Evolutionary conservation across 2,797 vertebrate species (phyloP).

Genomic region (Xerus rutilus): DNA sequence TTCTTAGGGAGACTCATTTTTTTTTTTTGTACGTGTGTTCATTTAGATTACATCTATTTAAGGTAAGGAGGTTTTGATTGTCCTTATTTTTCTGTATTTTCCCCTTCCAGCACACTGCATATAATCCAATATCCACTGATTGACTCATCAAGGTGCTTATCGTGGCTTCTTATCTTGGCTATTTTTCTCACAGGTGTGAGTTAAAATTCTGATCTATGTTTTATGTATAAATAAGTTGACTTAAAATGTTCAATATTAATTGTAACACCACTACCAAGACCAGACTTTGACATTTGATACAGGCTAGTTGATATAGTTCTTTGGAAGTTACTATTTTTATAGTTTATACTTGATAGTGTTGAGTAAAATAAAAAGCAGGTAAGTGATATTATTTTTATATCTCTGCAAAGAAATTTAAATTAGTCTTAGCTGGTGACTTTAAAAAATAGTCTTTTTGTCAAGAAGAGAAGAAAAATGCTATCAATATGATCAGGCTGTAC

Average conservation of each 20-base stretch:
- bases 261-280: neutral
- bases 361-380: constrained; percentile 19
- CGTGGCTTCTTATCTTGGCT: constrained; percentile 3
- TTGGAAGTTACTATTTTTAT: constrained; percentile 25
- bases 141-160: neutral
- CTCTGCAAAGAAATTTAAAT: constrained; percentile 37
- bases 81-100: neutral
- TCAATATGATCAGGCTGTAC: neutral
- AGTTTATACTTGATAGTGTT: constrained; percentile 26
- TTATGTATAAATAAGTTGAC: constrained; percentile 2
- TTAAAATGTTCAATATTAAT: constrained; percentile 45
- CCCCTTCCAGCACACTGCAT: neutral
- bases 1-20: neutral
- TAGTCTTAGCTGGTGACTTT: neutral
- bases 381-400: constrained; percentile 42
- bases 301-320: neutral
- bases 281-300: neutral
- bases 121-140: neutral
- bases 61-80: neutral
- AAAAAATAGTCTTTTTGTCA: constrained; percentile 40
- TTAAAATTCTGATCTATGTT: constrained; percentile 12
- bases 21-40: neutral
- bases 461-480: constrained; percentile 8
- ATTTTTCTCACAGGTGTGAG: neutral
- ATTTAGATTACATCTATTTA: constrained; percentile 38